phyloP scores from a whole-genome alignment of 2,888 invertebrate genomes.

The Ecdyonurus torrentis region DNA sequence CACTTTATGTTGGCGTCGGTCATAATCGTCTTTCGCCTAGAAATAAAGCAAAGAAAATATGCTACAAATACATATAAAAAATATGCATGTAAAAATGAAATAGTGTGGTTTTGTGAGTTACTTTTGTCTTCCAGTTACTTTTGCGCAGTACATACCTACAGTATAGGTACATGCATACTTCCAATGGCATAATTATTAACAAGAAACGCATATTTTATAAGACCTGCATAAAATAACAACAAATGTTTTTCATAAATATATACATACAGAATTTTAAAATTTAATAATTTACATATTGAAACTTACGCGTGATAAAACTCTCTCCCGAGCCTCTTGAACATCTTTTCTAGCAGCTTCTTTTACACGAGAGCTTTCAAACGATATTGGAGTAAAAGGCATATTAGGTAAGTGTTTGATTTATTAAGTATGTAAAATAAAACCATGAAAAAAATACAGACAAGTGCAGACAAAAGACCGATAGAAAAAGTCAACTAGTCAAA shows the following conservation, averaged over 20 bases:
- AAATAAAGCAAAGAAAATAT: not conserved
- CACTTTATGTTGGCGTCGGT: constrained; percentile 13
- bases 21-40: constrained; percentile 18
- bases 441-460: too few species aligned
- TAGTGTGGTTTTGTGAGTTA: too few species aligned
- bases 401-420: too few species aligned
- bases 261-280: constrained; percentile 4
- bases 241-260: not conserved
- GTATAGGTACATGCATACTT: not conserved
- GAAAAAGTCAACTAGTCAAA: too few species aligned
- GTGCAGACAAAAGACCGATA: too few species aligned
- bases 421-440: too few species aligned
- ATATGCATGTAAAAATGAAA: too few species aligned
- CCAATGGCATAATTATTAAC: too few species aligned
- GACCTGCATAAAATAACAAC: not conserved
- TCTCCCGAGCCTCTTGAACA: constrained; percentile 17
- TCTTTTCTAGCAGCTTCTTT: constrained; percentile 18
- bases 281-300: not conserved
- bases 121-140: too few species aligned
- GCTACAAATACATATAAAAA: too few species aligned
- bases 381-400: not conserved
- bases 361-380: constrained; percentile 19
- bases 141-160: not conserved
- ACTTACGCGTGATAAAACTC: constrained; percentile 18
- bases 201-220: too few species aligned